Evolutionary conservation across 2,797 vertebrate species (phyloP), one percentile per base, ranked within the genome.

Genomic region (Mormyrus hasselquistii): DNA sequence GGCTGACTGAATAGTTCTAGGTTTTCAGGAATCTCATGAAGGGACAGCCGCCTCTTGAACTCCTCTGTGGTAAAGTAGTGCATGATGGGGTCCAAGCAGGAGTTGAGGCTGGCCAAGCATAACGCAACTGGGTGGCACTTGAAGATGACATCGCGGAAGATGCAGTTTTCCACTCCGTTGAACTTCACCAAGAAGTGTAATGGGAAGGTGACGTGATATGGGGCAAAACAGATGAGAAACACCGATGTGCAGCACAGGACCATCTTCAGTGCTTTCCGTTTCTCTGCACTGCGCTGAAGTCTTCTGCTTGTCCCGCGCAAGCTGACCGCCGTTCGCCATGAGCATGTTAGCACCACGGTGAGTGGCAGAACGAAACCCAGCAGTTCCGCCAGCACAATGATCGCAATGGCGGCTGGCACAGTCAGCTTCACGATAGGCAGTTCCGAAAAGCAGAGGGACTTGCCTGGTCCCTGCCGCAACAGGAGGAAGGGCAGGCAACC

Each of bases 31-130:
- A 84, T 84, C n/a, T 84, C 82, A 49, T 84, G 41, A 22, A 84
- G 49, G 19, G 97, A 98, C 73, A 99, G 94, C 9, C 97, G 93
- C 76, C 96, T 96, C 94, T 96, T 93, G 94, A 99, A 99, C 90
- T 99, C 98, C 0, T 97, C 93, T 0, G 98, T 99, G 44, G 97
- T 99, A 91, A 99, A 99, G 94, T 99, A 99, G 93, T 99, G 99
- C 94, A 99, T 98, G 92, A 99, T 49, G 0, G 98, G 98, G 87
- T 99, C 98, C 90, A 99, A 94, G 16, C 96, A 96, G 87, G 96
- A 99, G 95, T 99, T 99, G 59, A 99, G 91, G 92, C 98, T 99
- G 92, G 98, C 98, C 1, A 99, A 95, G 90, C 97, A 98, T 89
- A 99, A 91, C 0, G 97, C 97, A 50, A 98, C 92, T 0, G 96